Evolutionary conservation across 1,140 invertebrate genomes (phyloP), one percentile per base, ranked within the genome.

Genomic region (Saccostrea cuccullata): DNA sequence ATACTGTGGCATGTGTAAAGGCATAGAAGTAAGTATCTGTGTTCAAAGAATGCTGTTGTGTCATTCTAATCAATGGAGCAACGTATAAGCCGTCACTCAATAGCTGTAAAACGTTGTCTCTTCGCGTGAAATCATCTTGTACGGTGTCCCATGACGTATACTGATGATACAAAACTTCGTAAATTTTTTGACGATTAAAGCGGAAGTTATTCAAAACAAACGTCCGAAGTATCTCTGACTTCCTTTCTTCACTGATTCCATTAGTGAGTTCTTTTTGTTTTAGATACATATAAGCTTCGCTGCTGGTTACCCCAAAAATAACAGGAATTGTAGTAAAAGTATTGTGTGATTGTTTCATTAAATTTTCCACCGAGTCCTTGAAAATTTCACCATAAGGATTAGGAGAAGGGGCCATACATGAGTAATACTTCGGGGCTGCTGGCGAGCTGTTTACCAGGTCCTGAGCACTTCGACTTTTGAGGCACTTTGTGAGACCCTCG

Each of bases 101-200:
- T 0, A 98, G 97, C 94, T 98, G 98, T 55, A 99, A 95, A 0
- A 98, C 94, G 86, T 98, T 98, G 94, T 99, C 98, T 82, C 98
- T 96, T 0, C 98, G 97, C 95, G 97, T 97, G 91, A 98, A 97
- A 12, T 91, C 88, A 83, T 91, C 90, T 64, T 87, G 64, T 12
- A 90, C 70, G n/a, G 89, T 86, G 58, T 93, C 92, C 91, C 91
- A 94, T 60, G 92, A 91, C 0, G 91, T 91, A 95, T 99, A 99
- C 94, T 99, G 98, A 95, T 99, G 99, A 90, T 99, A 97, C 40
- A 99, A 97, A 64, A 98, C 99, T 92, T 98, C 98, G 95, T 98
- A 98, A 94, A 99, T 99, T 95, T 99, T 98, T 92, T 98, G 98
- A 89, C 99, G 96, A 94, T 99, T 98, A 85, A 94, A 98, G 93